Evolutionary conservation across 2,888 invertebrate species (phyloP), one percentile per base, ranked within the genome.

Genomic region (Blera fallax): DNA sequence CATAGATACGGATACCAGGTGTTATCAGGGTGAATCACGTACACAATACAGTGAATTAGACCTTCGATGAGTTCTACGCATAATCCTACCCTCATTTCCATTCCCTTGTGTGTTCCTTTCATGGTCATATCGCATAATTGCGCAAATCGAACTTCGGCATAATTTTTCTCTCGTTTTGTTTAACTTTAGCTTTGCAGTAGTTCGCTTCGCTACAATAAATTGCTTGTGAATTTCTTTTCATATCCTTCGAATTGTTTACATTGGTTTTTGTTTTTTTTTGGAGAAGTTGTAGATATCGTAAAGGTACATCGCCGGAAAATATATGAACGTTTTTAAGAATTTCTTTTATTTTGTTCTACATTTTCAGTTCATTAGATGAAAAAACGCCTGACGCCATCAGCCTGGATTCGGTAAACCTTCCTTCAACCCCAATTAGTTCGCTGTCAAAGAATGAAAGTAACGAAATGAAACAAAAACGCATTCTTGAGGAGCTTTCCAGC

Each of bases 321-420:
- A 50, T 29, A 11, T 43, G 2, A 2, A 18, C 14, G 8, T 0
- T 69, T 48, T 18, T 43, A 45, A 34, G 11, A 6, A 29, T 73
- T 21, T 2, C 45, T 37, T 62, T 34, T 54, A 6, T 29, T 73
- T 21, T 2, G 45, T 37, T 62, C 32, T 54, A 52, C 4, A 50
- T 32, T 88, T 87, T 16, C 83, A 91, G 92, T 85, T 90, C 90
- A 56, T 88, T 91, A 79, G 89, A 90, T 87, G 91, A 90, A 87
- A 91, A 90, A 72, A 88, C 90, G 10, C 88, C 89, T n/a, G 87
- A 87, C 3, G 48, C 87, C 21, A 87, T 81, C 81, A 89, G 88
- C 60, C 89, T 90, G 87, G 89, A 90, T 80, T 88, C 87, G 69
- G 80, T 80, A 79, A 88, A 78, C 72, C 81, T 64, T 34, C 54